phyloP scores from a whole-genome alignment of 2,797 vertebrate genomes.

The Balearica regulorum region DNA sequence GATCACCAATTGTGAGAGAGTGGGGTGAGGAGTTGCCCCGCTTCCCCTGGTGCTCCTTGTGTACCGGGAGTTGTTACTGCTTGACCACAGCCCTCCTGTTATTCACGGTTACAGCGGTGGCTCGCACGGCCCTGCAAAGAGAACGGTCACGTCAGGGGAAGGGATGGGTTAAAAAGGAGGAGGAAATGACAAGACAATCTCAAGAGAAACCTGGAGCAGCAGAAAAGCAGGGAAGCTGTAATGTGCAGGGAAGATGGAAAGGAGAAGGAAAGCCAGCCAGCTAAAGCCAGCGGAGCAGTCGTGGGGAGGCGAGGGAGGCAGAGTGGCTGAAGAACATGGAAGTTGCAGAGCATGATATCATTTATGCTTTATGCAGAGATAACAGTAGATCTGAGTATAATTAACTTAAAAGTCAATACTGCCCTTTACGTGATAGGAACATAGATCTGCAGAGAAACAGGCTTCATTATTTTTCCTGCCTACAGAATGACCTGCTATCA shows the following conservation, averaged over 20 bases:
- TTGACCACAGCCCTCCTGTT: neutral
- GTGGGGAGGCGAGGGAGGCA: neutral
- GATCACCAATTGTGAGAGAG: rapidly evolving
- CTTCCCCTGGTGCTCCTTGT: neutral
- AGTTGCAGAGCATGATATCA: neutral
- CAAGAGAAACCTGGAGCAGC: conserved; percentile 13
- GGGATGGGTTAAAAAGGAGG: neutral
- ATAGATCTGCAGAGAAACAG: conserved; percentile 30
- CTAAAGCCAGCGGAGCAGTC: neutral
- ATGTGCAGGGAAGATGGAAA: neutral
- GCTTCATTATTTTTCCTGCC: conserved; percentile 41
- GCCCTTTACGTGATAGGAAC: conserved; percentile 47
- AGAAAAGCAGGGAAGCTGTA: neutral
- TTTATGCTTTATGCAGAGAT: conserved; percentile 21
- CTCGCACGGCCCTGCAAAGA: neutral
- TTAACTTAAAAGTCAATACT: conserved; percentile 59
- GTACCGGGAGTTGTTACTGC: neutral
- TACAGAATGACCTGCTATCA: neutral
- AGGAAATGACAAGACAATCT: neutral
- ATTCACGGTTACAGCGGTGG: neutral
- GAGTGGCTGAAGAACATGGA: neutral
- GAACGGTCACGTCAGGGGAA: neutral
- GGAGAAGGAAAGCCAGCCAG: neutral
- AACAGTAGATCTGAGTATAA: conserved; percentile 27
- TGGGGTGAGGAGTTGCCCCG: rapidly evolving